Evolutionary conservation across 2,888 invertebrate genomes (phyloP), one percentile per base, ranked within the genome.

Genomic region (Nymphalis c-album): DNA sequence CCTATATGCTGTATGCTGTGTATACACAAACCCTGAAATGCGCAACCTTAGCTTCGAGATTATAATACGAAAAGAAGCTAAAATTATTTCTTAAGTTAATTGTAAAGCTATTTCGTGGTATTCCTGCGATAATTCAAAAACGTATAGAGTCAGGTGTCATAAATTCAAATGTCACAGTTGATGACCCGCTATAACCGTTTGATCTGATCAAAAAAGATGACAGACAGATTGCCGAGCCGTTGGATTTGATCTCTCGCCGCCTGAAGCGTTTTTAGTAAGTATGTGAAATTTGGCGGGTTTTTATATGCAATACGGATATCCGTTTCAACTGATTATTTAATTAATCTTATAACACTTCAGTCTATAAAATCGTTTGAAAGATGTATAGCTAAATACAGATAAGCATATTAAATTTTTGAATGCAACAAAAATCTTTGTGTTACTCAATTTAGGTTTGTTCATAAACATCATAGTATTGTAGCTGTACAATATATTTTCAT

Each of bases 101-200:
- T 51, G 67, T 59, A 46, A 57, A 58, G 47, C 35, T 8, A 45
- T 68, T 78, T 78, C 76, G 74, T 70, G 64, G 77, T 76, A 81
- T 75, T 75, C 65, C 65, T 73, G 76, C 75, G 72, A 72, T 74
- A 76, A 76, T 74, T 74, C 71, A 64, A 65, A 69, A 64, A 64
- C 65, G 64, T 72, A 78, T 76, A 77, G 71, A 76, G 77, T 78
- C 75, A 80, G 75, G 75, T 82, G 81, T 75, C 75, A 74, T 72
- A 72, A 68, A 73, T 73, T 77, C 73, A 72, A 75, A 72, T 68
- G 73, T 65, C 35, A 8, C 18, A 18, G 10, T 18, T 69, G 72
- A 71, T 72, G 81, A 79, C 83, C 83, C 77, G 88, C 83, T 79
- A 86, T 78, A 80, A 78, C 67, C 86, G 81, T 90, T 91, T 90